Percentiles rank a stretch among this genome's conserved stretches.
Conservation (phyloP, 1,140 invertebrate genomes). For the Rhagoletis zephyria region DNA sequence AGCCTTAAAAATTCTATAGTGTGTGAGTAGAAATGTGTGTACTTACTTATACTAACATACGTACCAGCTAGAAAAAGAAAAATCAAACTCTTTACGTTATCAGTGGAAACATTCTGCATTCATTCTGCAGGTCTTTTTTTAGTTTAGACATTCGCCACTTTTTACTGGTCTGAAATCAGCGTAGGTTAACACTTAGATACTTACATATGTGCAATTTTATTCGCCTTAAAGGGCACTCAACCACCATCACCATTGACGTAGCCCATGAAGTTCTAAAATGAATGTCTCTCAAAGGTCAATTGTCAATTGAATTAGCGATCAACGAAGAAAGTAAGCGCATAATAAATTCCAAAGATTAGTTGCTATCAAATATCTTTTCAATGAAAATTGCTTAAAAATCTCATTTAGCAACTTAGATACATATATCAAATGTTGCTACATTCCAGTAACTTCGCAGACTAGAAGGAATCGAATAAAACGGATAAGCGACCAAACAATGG, state of each 20-base stretch:
- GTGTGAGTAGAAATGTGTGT: no score
- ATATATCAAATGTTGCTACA: conserved; percentile 23
- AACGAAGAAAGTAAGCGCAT: background rate
- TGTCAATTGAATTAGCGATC: background rate
- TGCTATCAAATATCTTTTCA: conserved; percentile 22
- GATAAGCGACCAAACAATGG: no score
- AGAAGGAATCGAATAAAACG: no score
- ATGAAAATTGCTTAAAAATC: conserved; percentile 37
- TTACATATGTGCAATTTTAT: background rate
- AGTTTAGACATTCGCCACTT: no score
- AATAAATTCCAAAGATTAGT: background rate
- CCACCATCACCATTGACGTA: conserved; percentile 23
- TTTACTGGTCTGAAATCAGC: no score
- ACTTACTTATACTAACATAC: no score
- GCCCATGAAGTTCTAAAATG: conserved; percentile 21
- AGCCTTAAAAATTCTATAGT: no score
- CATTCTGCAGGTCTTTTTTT: no score
- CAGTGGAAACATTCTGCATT: no score
- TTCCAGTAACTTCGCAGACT: conserved; percentile 18
- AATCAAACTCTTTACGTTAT: no score
- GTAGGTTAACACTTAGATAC: no score
- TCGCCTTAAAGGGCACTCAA: conserved; percentile 25
- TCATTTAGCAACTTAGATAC: conserved; percentile 9
- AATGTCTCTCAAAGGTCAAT: conserved; percentile 27
- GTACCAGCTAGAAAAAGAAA: no score